Percentiles rank a stretch among this genome's conserved stretches.
phyloP scores from a whole-genome alignment of 2,797 vertebrate genomes.

The Etheostoma nigrum region DNA sequence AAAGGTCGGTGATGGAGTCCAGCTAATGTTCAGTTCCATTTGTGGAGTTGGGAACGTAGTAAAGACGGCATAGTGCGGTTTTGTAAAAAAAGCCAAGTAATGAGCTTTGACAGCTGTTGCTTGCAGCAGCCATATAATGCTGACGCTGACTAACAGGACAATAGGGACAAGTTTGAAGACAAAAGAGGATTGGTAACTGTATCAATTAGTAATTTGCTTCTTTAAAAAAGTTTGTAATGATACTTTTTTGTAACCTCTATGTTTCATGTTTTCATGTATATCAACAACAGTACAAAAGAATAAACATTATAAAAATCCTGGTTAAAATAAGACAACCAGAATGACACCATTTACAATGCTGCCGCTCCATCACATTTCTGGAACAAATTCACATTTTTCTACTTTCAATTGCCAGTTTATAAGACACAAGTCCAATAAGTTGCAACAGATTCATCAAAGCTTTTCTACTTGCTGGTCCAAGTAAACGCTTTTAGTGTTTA shows the following conservation, averaged over 20 bases:
- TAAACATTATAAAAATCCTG: neutral
- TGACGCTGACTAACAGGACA: conserved; percentile 66
- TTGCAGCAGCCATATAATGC: conserved; percentile 60
- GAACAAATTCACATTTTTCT: neutral
- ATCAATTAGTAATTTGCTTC: conserved; percentile 22
- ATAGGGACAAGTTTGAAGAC: conserved; percentile 53
- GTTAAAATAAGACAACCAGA: neutral
- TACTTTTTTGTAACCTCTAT: neutral
- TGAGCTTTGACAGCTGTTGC: conserved; percentile 78
- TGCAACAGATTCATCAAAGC: neutral
- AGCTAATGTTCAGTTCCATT: conserved; percentile 54
- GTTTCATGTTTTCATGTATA: neutral
- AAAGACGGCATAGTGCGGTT: conserved; percentile 34
- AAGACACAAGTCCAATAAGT: no score
- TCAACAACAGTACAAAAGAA: neutral
- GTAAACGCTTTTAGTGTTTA: neutral
- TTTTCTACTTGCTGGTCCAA: neutral
- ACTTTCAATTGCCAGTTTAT: conserved; percentile 1
- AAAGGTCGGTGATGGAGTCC: conserved; percentile 62
- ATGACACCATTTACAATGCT: no score
- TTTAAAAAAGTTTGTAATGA: neutral
- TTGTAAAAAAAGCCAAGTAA: conserved; percentile 60
- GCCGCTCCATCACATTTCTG: neutral
- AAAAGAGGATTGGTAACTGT: conserved; percentile 32
- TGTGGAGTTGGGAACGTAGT: conserved; percentile 15